Evolutionary conservation across 1,140 invertebrate genomes (phyloP), one percentile per base, ranked within the genome.

Genomic region (Sycophila sp.): DNA sequence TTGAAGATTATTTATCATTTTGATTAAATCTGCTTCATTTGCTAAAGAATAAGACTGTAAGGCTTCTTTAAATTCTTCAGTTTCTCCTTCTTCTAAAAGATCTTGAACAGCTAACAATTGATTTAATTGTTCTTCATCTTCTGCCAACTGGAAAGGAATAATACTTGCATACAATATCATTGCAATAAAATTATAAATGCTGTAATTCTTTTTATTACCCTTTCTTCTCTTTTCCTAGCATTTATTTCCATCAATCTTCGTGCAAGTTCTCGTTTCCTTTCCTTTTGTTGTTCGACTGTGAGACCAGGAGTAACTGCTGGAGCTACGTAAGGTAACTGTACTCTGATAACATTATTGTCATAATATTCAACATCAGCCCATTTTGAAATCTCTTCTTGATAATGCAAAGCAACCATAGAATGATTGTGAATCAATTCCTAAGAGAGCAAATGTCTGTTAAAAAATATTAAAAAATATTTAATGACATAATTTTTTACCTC

Each of bases 101-200:
- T 95, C 93, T 86, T 94, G 91, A 68, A 96, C 87, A 55, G 91
- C 89, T 59, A 93, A 83, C 24, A 97, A 84, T 71, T 95, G 91
- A 77, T 92, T 91, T 19, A 97, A 81, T 78, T 94, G 92, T 76
- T 96, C 93, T 81, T 97, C 94, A 82, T 97, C 95, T 86, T 95
- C 94, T 34, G 91, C 91, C 15, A n/a, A 51, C 8, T 56, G 7
- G 42, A 55, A 47, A 40, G 8, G 47, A 34, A 24, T 65, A 59
- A 53, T n/a, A n/a, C 51, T 13, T 62, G 62, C 30, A 64, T 1
- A 28, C 49, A 4, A 60, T 13, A 10, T 55, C 51, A 67, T 59
- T 59, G 7, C 13, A 69, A 64, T 62, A 45, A 56, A 34, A 2
- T 22, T 24, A 58, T 49, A 55, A 47, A 65, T n/a, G 30, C 24